Conservation (phyloP, 2,113 vertebrate genomes). For the Onychorhynchus coronatus region DNA sequence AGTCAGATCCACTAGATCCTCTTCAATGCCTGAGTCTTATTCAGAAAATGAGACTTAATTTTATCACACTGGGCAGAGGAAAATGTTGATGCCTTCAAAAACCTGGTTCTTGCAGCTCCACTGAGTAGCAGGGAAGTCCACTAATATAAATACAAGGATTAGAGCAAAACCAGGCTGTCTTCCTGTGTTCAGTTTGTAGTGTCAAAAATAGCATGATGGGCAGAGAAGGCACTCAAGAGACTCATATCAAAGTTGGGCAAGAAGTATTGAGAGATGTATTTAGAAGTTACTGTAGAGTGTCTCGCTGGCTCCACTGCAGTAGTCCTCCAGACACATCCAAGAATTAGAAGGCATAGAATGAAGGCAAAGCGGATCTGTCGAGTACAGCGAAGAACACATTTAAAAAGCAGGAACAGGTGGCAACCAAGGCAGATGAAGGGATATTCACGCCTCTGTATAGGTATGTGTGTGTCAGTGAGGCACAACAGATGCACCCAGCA, state of each 20-base stretch:
- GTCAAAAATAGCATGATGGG: background rate
- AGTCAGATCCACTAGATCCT: background rate
- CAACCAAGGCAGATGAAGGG: background rate
- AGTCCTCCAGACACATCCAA: background rate
- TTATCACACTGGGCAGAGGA: background rate
- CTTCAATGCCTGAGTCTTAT: background rate
- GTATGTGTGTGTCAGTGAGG: rapidly evolving
- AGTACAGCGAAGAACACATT: background rate
- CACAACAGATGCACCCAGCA: background rate
- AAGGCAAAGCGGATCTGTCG: background rate
- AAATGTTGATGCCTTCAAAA: background rate
- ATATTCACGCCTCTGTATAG: background rate
- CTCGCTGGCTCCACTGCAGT: background rate
- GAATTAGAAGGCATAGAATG: background rate
- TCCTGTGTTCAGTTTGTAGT: background rate
- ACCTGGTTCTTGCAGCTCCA: background rate
- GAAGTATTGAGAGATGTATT: background rate
- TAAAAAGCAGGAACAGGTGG: background rate
- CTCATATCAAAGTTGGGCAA: background rate
- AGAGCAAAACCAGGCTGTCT: background rate
- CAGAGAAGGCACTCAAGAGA: background rate
- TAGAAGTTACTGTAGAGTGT: background rate
- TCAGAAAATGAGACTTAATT: background rate
- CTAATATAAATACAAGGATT: background rate
- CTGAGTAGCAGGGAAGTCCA: background rate